These are phyloP conservation scores for Andrena flavipes DNA, from an alignment of 2,888 invertebrate species.

Conservation along the genomic window DNA sequence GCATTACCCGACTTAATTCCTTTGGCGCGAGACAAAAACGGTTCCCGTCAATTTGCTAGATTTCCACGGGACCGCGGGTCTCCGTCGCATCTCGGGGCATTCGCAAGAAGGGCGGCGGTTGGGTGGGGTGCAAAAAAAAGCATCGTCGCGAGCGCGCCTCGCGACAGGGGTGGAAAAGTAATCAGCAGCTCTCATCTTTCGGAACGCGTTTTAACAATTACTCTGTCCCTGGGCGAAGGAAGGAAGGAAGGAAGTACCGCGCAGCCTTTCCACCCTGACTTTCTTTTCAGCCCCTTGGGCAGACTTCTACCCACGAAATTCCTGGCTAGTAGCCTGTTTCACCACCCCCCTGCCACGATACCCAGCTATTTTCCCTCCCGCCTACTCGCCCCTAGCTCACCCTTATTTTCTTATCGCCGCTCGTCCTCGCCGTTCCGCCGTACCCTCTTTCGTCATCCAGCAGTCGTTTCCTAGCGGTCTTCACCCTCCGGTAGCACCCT, in stretches of 20 bases:
- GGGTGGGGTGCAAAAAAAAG: not conserved
- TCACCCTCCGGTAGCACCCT: slow-evolving; percentile 46
- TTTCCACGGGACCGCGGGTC: slow-evolving; percentile 46
- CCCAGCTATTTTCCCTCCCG: slow-evolving; percentile 40
- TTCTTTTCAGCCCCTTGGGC: slow-evolving; percentile 64
- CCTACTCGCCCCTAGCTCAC: slow-evolving; percentile 28
- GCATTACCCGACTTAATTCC: slow-evolving; percentile 52
- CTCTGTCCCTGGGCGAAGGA: slow-evolving; percentile 46
- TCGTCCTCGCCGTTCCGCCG: slow-evolving; percentile 47
- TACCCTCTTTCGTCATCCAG: slow-evolving; percentile 57
- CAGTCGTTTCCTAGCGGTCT: slow-evolving; percentile 54
- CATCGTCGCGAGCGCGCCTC: slow-evolving; percentile 23
- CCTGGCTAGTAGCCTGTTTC: slow-evolving; percentile 66
- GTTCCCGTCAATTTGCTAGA: slow-evolving; percentile 53
- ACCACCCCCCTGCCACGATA: slow-evolving; percentile 57
- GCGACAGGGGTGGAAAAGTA: slow-evolving; percentile 57
- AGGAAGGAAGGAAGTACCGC: slow-evolving; percentile 49
- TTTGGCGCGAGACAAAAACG: slow-evolving; percentile 40
- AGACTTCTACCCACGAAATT: slow-evolving; percentile 71
- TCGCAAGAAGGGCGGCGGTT: not conserved
- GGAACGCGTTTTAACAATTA: slow-evolving; percentile 75
- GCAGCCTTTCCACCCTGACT: slow-evolving; percentile 63
- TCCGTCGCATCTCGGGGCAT: slow-evolving; percentile 19
- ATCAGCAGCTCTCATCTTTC: slow-evolving; percentile 68
- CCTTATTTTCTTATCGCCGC: slow-evolving; percentile 68